Evolutionary conservation across 2,888 invertebrate species (phyloP), one percentile per base, ranked within the genome.

Genomic region (Latrodectus hesperus): DNA sequence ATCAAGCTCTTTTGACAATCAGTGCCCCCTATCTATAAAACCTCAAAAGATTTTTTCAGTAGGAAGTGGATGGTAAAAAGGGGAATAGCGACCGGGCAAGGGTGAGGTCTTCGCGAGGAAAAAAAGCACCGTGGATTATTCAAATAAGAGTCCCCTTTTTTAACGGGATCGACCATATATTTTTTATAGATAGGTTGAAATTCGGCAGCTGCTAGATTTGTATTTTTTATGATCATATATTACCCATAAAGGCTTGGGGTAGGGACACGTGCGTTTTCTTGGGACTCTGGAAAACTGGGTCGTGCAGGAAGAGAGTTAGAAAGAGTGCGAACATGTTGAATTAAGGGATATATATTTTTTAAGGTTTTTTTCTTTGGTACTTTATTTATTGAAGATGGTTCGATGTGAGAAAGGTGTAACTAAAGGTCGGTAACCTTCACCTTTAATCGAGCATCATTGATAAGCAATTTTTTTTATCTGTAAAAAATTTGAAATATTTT

Each of bases 71-170:
- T 78, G 68, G 51, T 78, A 78, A 78, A 78, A 74, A 81, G 74
- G 81, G 81, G 81, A 16, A 74, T 70, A 79, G 49, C 12, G 49
- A 49, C 65, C n/a, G 80, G n/a, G 71, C 71, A 72, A 72, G 81
- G 81, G 81, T 73, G 74, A 81, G 81, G 81, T 9, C 52, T 22
- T 14, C 55, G 53, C 12, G 5, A 16, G 67, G 65, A 74, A 74
- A 81, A 78, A 74, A 74, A 1, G 1, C 73, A 72, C 67, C 74
- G 65, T 74, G 73, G 81, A 81, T 74, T 74, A 81, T 81, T 81
- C 67, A 74, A 81, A 81, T 81, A 73, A 51, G 53, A 55, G 14
- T 22, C 52, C 14, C 60, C 22, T 14, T 22, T 53, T 26, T 70
- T 70, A n/a, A 16, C n/a, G n/a, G 14, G 38, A 38, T 6, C 38